Base-by-base conservation (phyloP, 2,888 invertebrate genomes). In the Pemphredon lugubris region DNA sequence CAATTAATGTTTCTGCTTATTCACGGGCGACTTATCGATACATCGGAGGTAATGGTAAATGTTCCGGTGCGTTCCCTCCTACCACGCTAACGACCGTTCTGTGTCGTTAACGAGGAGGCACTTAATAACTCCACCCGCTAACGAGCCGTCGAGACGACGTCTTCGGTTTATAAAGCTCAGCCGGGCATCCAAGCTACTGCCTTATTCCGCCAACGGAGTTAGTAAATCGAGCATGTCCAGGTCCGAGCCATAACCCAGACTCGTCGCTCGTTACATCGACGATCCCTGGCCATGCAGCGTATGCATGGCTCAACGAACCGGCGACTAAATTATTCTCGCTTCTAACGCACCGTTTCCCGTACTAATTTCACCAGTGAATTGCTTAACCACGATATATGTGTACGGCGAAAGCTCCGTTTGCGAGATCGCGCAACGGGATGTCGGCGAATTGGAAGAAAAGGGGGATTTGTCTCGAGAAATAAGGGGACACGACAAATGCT, bases 51-150 rank as follows among this genome's bases (percentile, higher is more conserved):
- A 73, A 71, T 59, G 55, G 63, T 47, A 39, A 58, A 57, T 57
- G 65, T 79, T 79, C 51, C 65, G 66, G 47, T 45, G 42, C 50
- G 58, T 59, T 55, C 58, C 55, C 59, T 61, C 34, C 63, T 55
- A 30, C 44, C 34, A 44, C 39, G 60, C 61, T 74, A 76, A 76
- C 74, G 71, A 75, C 47, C 51, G 73, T 37, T 64, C 70, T 54
- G 51, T 67, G 66, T 68, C 72, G 74, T 79, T 79, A 79, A 79
- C 72, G 74, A 79, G 72, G 44, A 34, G 54, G 40, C 73, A 79
- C 67, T 79, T 79, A 79, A 79, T 79, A 79, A 79, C 71, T 74
- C 59, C 69, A 75, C 61, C 79, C 77, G 66, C 72, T 79, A 79
- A 79, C 79, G 77, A 79, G 67, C 61, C 73, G 73, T 70, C 75